Base-by-base conservation (phyloP, 2,113 vertebrate species). In the Pipa parva region DNA sequence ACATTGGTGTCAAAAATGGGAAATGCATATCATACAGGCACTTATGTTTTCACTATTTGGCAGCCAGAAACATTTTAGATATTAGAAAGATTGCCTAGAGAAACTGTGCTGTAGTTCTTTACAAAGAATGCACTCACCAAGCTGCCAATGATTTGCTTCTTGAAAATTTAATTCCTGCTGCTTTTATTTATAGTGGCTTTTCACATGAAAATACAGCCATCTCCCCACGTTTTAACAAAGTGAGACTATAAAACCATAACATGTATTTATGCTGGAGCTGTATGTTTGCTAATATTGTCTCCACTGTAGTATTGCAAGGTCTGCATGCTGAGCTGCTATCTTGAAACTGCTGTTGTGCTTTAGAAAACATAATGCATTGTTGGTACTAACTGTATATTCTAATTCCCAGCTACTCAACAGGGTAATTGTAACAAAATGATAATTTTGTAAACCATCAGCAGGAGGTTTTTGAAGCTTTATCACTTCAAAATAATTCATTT, bases 381-480 rank as follows among this genome's bases (percentile, higher is more conserved):
- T 75, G 63, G 71, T 75, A 72, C 55, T 50, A 0, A 51, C 60
- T 17, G 58, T 25, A 61, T 37, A 65, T 49, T 27, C 56, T 60
- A 2, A 0, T 72, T 77, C 73, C 64, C 29, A 63, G 72, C 52
- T 2, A 27, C 59, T 77, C 63, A 75, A 79, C 68, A 74, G 74
- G 31, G 69, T 74, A 76, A 77, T 78, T 80, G 78, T 62, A 76
- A 51, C 75, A 75, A 72, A 24, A 59, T 58, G 50, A 69, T 73
- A 71, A 80, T 82, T 81, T 76, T 73, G 76, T 73, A 67, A 77
- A 77, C 63, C 54, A 69, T 78, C 59, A 48, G 57, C 68, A 77
- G 78, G 73, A 78, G 63, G 63, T 63, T 56, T 68, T 75, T 75
- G 79, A 74, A 76, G 75, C 62, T 22, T 29, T 61, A 63, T n/a